Conservation (phyloP, 1,140 invertebrate genomes). For the Zaprionus gabonicus region DNA sequence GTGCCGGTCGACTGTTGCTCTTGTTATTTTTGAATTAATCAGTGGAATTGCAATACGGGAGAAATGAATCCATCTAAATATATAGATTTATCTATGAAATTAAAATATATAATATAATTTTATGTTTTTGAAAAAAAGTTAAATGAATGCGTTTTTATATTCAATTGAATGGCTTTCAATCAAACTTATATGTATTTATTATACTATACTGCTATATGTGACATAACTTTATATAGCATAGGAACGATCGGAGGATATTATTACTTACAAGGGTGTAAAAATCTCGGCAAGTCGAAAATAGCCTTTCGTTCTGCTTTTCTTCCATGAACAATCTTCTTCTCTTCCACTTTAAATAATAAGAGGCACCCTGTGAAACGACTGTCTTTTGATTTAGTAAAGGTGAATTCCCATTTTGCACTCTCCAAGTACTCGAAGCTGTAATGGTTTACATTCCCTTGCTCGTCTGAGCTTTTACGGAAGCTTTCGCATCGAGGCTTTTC, state of each 20-base stretch:
- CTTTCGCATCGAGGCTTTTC: constrained; percentile 43
- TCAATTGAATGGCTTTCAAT: not conserved
- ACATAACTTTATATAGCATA: no score
- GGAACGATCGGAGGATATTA: no score
- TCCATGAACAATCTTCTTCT: no score
- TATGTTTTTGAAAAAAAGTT: not conserved
- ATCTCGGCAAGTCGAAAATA: no score
- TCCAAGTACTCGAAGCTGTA: not conserved
- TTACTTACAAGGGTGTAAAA: no score
- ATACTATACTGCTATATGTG: no score
- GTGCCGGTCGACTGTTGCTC: no score
- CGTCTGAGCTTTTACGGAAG: constrained; percentile 28
- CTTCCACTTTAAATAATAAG: no score
- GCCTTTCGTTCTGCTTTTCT: no score
- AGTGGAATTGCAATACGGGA: not conserved
- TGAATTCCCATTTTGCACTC: constrained; percentile 8
- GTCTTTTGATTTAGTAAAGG: not conserved
- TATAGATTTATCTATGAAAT: not conserved
- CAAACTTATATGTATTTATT: no score
- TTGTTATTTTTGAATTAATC: not conserved
- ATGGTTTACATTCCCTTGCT: constrained; percentile 3
- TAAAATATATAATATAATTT: not conserved
- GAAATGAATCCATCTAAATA: not conserved
- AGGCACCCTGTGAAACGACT: not conserved
- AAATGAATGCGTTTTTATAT: not conserved